Evolutionary conservation across 2,113 vertebrate species (phyloP).

Genomic region (Xenopus tropicalis): UCB_Xtro_10.0 CM004448.2:148395501-148396000

Average conservation of each 20-base stretch:
- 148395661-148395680: conserved; percentile 46
- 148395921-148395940: too few species aligned
- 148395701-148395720: conserved; percentile 1
- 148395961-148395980: too few species aligned
- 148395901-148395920: too few species aligned
- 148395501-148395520: too few species aligned
- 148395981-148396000: too few species aligned
- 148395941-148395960: too few species aligned
- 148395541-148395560: neutral
- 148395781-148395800: conserved; percentile 60
- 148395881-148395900: too few species aligned
- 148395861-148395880: conserved; percentile 57
- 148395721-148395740: conserved; percentile 27
- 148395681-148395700: neutral
- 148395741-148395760: neutral
- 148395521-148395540: too few species aligned
- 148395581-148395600: neutral
- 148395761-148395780: conserved; percentile 49
- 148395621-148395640: conserved; percentile 10
- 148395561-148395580: neutral
- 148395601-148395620: conserved; percentile 7
- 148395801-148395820: conserved; percentile 61
- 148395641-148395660: neutral
- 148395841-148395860: conserved; percentile 35
- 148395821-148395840: conserved; percentile 56